Base-by-base conservation (phyloP, 2,797 vertebrate genomes). In the Peromyscus aztecus region DNA sequence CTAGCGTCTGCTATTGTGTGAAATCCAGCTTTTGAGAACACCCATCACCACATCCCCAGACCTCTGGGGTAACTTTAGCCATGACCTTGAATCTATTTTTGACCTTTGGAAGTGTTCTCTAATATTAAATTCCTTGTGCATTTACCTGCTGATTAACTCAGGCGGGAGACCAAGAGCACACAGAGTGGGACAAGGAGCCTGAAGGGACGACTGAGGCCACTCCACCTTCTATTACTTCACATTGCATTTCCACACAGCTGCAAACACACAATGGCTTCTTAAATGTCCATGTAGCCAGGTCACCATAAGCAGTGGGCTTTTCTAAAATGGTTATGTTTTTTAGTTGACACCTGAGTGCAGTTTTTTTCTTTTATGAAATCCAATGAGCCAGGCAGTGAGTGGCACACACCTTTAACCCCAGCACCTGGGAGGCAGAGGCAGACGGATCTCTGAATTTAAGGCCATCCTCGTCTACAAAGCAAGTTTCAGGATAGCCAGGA, bases 341-440 rank as follows among this genome's bases (percentile, higher is more conserved):
- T 40, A 84, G n/a, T 24, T 55, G 67, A 75, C 37, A 83, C 59
- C 57, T 19, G 82, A 91, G 31, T 63, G 29, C 29, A 63, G 19
- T n/a, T 43, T 92, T 95, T 95, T 80, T 90, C 89, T 97, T 93
- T 90, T 93, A 43, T 90, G 91, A 96, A 94, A 89, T 21, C 80
- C 73, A 55, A 67, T 83, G 90, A 92, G 34, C 34, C 2, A 34
- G 34, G 67, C 34, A 69, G 67, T 69, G 67, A 52, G 16, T n/a
- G 67, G 14, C 13, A 2, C 31, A 67, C 65, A 67, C 14, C 34
- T 67, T n/a, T 67, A 67, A 67, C 34, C 65, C 14, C 65, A 67
- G 31, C 31, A 17, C 65, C 34, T 67, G 65, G 14, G 14, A 34
- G 65, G 65, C 65, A 67, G 65, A 67, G 31, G 65, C 65, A 67